Conservation (phyloP, 1,140 invertebrate species). For the Drosophila setifemur region DNA sequence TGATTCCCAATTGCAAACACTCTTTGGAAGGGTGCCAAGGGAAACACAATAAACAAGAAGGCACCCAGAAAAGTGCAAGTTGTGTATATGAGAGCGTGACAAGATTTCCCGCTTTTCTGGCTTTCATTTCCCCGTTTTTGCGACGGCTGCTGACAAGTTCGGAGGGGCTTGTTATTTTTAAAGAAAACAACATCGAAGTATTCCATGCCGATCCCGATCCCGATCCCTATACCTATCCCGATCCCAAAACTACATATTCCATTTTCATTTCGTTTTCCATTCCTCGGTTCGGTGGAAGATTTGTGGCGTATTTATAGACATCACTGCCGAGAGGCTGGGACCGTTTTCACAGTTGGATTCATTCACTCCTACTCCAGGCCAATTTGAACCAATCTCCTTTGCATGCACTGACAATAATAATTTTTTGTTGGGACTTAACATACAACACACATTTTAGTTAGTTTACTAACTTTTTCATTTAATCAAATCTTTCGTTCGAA, state of each 20-base stretch:
- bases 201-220: conserved; percentile 22
- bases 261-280: conserved; percentile 27
- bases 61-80: conserved; percentile 21
- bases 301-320: conserved; percentile 56
- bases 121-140: conserved; percentile 30
- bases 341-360: conserved; percentile 72
- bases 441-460: no score
- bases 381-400: conserved; percentile 2
- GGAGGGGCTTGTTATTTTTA: conserved; percentile 40
- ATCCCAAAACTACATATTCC: conserved; percentile 13
- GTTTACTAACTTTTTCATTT: no score
- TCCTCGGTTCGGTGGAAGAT: conserved; percentile 16
- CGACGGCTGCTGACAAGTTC: conserved; percentile 46
- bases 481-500: no score
- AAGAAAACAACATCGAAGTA: conserved; percentile 42
- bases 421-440: no score
- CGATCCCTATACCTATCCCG: conserved; percentile 4
- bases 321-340: conserved; percentile 13
- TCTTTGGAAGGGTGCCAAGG: background rate
- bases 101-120: conserved; percentile 31
- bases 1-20: no score
- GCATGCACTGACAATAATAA: background rate
- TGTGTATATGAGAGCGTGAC: conserved; percentile 28
- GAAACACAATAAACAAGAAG: background rate
- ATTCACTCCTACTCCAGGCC: conserved; percentile 32